Evolutionary conservation across 2,113 vertebrate genomes (phyloP).

Genomic region (Gnathonemus echidnorhynchus): DNA sequence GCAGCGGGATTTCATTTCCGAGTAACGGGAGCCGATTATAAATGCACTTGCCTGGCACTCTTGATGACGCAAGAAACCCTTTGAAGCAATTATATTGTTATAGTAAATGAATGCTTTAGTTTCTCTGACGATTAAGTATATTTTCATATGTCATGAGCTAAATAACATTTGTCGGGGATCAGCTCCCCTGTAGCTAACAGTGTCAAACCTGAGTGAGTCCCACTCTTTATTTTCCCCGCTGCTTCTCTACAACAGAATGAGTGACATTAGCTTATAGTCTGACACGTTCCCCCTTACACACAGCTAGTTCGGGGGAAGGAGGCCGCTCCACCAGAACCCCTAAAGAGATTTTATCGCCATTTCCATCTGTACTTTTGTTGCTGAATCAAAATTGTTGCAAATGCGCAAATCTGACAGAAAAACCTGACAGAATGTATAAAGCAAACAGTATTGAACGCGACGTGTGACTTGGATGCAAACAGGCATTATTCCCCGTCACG

Average conservation of each 20-base stretch:
- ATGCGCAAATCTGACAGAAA: neutral
- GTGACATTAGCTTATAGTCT: neutral
- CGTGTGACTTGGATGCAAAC: neutral
- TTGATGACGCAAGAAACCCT: neutral
- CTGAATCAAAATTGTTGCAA: neutral
- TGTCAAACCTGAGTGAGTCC: neutral
- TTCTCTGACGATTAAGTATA: slow-evolving; percentile 4
- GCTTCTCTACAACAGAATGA: neutral
- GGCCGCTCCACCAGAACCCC: neutral
- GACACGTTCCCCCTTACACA: neutral
- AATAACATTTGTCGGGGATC: neutral
- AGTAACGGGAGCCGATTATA: neutral
- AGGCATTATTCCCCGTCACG: neutral
- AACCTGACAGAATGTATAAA: neutral
- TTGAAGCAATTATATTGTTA: neutral
- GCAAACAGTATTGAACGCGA: neutral
- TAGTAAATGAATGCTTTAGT: neutral
- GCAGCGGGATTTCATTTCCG: neutral
- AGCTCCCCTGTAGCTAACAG: neutral
- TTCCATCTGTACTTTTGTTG: neutral
- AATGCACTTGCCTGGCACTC: neutral
- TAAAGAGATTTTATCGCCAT: neutral
- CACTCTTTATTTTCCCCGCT: neutral
- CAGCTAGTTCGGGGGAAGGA: neutral
- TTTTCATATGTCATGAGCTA: neutral